Evolutionary conservation across 2,888 invertebrate species (phyloP), one percentile per base, ranked within the genome.

Genomic region (Pheosia gnoma): DNA sequence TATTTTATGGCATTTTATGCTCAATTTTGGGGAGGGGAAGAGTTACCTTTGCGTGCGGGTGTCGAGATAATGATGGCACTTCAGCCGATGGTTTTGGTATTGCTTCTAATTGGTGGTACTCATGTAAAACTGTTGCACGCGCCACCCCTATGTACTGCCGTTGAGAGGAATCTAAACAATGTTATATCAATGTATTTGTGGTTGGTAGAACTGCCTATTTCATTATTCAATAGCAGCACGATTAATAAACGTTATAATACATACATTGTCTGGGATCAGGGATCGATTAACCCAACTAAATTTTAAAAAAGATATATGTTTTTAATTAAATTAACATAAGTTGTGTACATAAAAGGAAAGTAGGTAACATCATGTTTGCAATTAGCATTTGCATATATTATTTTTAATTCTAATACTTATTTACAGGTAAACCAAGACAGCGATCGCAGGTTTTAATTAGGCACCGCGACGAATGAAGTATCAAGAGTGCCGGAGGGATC

Each of bases 61-160:
- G 59, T 67, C 86, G 81, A 89, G 93, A 93, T 93, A 93, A 93
- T 93, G 93, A 93, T 93, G 93, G 90, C 87, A 91, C 93, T 93
- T 90, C 87, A 93, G 83, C 81, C 81, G 82, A 87, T 88, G 90
- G 88, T 87, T 90, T 88, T 89, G 90, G 84, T 90, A 91, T 91
- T 88, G 84, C 91, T 88, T 87, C 86, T 93, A 93, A 93, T 93
- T 93, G 93, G 91, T 86, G 86, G 88, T 85, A 79, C 89, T 92
- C 85, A 79, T 87, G 82, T 82, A 90, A 93, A 93, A 93, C 91
- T 93, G 93, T 92, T 89, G 90, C 93, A 91, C 93, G 90, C 84
- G 86, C 82, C 87, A 81, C 89, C 89, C 90, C 78, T 89, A 90
- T 88, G 66, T 88, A 83, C 72, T 43, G 39, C 45, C 25, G 38